Conservation (phyloP, 2,888 invertebrate species). For the Leptinotarsa rubiginosa region DNA sequence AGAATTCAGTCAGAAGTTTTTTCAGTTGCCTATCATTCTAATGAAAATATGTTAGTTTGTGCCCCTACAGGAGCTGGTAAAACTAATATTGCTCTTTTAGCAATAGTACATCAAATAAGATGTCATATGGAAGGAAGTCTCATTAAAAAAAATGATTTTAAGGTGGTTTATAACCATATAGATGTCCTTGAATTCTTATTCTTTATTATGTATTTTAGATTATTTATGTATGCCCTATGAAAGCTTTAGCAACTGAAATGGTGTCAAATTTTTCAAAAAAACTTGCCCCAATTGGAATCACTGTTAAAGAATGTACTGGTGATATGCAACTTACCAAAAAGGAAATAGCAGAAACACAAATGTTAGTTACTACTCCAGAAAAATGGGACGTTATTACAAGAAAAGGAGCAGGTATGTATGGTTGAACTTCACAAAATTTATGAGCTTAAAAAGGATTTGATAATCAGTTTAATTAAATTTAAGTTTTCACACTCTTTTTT, state of each 20-base stretch:
- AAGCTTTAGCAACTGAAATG: constrained; percentile 99
- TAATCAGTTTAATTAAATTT: neutral
- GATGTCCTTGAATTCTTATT: constrained; percentile 18
- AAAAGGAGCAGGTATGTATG: constrained; percentile 77
- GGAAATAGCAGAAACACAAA: constrained; percentile 95
- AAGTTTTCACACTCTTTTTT: neutral
- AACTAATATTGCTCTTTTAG: constrained; percentile 96
- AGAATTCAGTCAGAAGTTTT: constrained; percentile 96
- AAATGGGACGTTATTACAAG: constrained; percentile 99
- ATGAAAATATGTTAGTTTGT: constrained; percentile 97
- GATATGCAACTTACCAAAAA: constrained; percentile 97
- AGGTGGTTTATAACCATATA: constrained; percentile 69
- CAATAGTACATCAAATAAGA: constrained; percentile 91
- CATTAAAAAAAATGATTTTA: constrained; percentile 91
- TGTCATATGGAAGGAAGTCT: constrained; percentile 84
- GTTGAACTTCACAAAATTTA: neutral
- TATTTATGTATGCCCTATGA: constrained; percentile 99
- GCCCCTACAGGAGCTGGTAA: constrained; percentile 99
- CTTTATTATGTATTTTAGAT: constrained; percentile 71
- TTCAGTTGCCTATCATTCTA: constrained; percentile 93
- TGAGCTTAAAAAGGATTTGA: too few relatives aligned
- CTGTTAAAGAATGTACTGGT: constrained; percentile 93
- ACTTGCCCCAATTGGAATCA: constrained; percentile 80
- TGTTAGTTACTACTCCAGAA: constrained; percentile 98
- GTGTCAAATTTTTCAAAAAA: constrained; percentile 91